Conservation (phyloP, 2,797 vertebrate species). For the Sebastes baramenuke region DNA sequence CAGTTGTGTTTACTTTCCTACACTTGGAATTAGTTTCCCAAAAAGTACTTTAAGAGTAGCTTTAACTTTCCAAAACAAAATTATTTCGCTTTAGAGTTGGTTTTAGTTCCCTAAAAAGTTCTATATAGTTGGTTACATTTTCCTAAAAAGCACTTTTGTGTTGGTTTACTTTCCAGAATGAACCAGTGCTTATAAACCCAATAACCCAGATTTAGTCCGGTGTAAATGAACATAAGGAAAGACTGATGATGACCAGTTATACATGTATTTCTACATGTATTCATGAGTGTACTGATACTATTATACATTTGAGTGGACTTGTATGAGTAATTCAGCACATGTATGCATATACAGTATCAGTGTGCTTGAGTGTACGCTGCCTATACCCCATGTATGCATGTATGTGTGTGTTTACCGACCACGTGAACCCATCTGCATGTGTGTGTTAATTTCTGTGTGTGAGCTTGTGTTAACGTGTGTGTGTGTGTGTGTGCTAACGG, state of each 20-base stretch:
- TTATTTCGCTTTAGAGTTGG: not conserved
- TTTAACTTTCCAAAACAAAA: not conserved
- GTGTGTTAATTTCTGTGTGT: conserved; percentile 12
- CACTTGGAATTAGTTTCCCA: not conserved
- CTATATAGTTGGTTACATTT: too few relatives aligned
- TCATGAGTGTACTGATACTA: not conserved
- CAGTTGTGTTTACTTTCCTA: not conserved
- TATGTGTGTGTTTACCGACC: not conserved
- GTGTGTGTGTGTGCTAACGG: conserved; percentile 60
- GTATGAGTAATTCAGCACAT: not conserved
- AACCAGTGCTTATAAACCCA: not conserved
- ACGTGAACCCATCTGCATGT: not conserved
- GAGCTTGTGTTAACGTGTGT: conserved; percentile 4
- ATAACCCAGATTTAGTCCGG: not conserved
- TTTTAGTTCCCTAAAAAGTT: not conserved
- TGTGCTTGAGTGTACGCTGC: not conserved
- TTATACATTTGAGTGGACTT: not conserved
- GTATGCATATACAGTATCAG: not conserved
- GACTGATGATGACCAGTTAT: not conserved
- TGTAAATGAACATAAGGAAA: not conserved
- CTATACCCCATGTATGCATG: not conserved
- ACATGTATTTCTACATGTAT: not conserved
- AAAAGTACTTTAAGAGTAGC: not conserved
- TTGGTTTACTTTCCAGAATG: not conserved
- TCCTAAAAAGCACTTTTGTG: not conserved